Conservation (phyloP, 2,888 invertebrate species). For the Anoncus sp. region DNA sequence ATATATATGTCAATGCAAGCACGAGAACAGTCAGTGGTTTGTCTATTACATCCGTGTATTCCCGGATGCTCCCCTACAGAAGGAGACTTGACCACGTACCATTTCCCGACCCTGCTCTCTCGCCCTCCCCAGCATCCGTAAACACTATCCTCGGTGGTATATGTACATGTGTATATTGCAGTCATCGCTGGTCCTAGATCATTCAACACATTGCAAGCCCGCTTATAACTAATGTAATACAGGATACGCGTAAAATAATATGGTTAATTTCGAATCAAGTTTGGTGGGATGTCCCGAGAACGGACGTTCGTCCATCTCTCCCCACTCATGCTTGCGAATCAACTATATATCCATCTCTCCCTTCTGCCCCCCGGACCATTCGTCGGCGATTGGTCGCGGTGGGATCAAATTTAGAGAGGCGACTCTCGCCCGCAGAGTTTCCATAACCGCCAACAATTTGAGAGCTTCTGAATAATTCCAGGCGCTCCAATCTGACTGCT, state of each 20-base stretch:
- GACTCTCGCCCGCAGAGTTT: conserved; percentile 73
- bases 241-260: conserved; percentile 77
- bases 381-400: conserved; percentile 52
- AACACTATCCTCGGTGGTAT: conserved; percentile 29
- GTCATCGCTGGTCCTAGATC: conserved; percentile 36
- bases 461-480: conserved; percentile 81
- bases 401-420: conserved; percentile 57
- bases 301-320: conserved; percentile 57
- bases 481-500: conserved; percentile 81
- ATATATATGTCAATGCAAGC: background rate
- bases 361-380: conserved; percentile 42
- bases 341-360: conserved; percentile 32
- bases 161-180: conserved; percentile 3
- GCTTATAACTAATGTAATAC: conserved; percentile 43
- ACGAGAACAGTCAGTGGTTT: conserved; percentile 41
- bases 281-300: conserved; percentile 67
- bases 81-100: conserved; percentile 60
- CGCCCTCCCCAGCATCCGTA: conserved; percentile 35
- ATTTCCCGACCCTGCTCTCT: conserved; percentile 6
- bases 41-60: conserved; percentile 44
- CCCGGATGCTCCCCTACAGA: conserved; percentile 58
- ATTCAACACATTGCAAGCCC: conserved; percentile 34
- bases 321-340: conserved; percentile 37
- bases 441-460: conserved; percentile 81
- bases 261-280: conserved; percentile 79